Base-by-base conservation (phyloP, 2,888 invertebrate species). In the Euplagia quadripunctaria region DNA sequence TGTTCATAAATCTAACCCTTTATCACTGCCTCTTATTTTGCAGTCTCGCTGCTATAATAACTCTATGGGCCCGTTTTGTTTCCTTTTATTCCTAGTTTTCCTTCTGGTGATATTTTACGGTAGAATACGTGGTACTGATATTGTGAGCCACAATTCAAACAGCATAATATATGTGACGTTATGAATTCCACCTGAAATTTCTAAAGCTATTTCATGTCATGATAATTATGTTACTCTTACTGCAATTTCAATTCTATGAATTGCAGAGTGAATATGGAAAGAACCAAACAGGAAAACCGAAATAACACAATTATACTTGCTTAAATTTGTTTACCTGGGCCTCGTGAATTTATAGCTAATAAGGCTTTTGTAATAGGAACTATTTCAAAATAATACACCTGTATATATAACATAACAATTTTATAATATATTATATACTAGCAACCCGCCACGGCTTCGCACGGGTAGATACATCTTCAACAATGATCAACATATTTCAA, bases 1-100 rank as follows among this genome's bases (percentile, higher is more conserved):
- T 88, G 88, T 88, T 87, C 90, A 90, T 90, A 90, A 89, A 90
- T 90, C 88, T 87, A 90, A 89, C 90, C 92, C 90, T 93, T 93
- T 93, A 93, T 91, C 91, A 88, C 85, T 79, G 75, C 88, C 86
- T 88, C 88, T 89, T 91, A 90, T 91, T 89, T 90, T 87, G 81
- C 85, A 86, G 82, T 82, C 80, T 83, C 75, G 83, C 81, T 81
- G 84, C 85, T 88, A 90, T 93, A 92, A 93, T 93, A 92, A 89
- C 88, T 85, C 86, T 82, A 89, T 88, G 87, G 89, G 83, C 83
- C 87, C 86, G 89, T 90, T 89, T 90, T 86, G 88, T 85, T 86
- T 87, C 81, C 82, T 85, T 88, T 87, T 86, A 82, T 84, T 64
- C 69, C 72, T 69, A 66, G 81, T 82, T 81, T 80, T 76, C 74